Evolutionary conservation across 2,888 invertebrate species (phyloP), one percentile per base, ranked within the genome.

Genomic region (Nineta flava): DNA sequence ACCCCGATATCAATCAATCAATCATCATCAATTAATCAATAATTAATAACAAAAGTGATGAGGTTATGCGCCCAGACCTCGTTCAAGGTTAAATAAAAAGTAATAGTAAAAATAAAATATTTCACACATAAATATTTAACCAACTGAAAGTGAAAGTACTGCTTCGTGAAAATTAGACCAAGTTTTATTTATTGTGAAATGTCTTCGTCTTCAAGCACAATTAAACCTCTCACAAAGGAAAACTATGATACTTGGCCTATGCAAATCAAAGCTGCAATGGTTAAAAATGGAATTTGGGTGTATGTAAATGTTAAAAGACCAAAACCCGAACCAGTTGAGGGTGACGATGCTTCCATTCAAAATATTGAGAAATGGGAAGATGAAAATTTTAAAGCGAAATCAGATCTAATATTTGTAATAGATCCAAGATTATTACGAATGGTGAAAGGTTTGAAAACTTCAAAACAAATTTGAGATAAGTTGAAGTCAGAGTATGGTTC

Each of bases 231-330:
- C 13, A 41, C 41, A 15, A 41, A 41, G 13, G 41, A 41, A 13
- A 41, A 41, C n/a, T 41, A 41, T 41, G 41, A 41, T 15, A 41
- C 41, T 41, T n/a, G n/a, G 41, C 9, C n/a, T 41, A 41, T 41
- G 41, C 41, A 41, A 41, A 41, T 41, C 15, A n/a, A 41, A 41
- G 41, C 41, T 13, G 41, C n/a, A 9, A 41, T 41, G 15, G 41
- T 41, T 41, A 41, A 41, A 41, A 41, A 41, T 15, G 41, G 41
- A 41, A 41, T n/a, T 9, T 15, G 41, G 15, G 9, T 9, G 41
- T 41, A 41, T 15, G 41, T 41, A 15, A 41, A 41, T 41, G 41
- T 6, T 9, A 41, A 15, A 41, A 41, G n/a, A 41, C 41, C 41
- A 15, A 41, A 15, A 13, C 41, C 41, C 13, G 41, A 41, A 41